Base-by-base conservation (phyloP, 2,113 vertebrate genomes). In the Lota lota region DNA sequence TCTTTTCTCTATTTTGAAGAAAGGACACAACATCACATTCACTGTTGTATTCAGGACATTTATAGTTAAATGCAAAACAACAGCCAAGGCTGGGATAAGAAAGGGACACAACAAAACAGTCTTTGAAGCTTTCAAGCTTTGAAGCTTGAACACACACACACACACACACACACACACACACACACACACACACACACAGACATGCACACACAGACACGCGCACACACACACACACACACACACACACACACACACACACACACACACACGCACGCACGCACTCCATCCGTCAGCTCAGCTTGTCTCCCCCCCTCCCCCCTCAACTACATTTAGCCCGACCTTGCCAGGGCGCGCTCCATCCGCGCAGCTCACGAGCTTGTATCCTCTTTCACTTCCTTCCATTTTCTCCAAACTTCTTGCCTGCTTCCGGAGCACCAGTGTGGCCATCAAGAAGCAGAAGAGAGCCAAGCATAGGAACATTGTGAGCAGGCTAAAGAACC, bases 401-500 rank as follows among this genome's bases (percentile, higher is more conserved):
- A 47, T 8, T 0, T 17, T 3, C 0, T 61, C 40, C 14, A n/a
- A 33, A 20, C 0, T 3, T 12, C 7, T 0, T 10, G 61, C 1
- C 57, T 67, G 66, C 16, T 63, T 62, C 0, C 22, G 67, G 53
- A 89, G 77, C 10, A 83, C 62, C 7, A 83, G 3, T 0, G 71
- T 1, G 0, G 80, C 76, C 68, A 87, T 28, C 64, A 87, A 19
- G 82, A 85, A 89, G 66, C 86, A 88, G 64, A 88, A 66, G 69
- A 88, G 66, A 0, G 21, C 79, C 0, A 33, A 6, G 28, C 28
- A 33, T 6, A 33, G 28, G 28, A 33, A 33, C 28, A 33, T 33
- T 6, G 28, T 33, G 28, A 33, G 28, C 28, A 81, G 84, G 0
- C 80, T 83, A 51, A 85, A 68, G 10, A 89, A 89, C 2, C 83